phyloP scores from a whole-genome alignment of 2,888 invertebrate species.

The Macrophya alboannulata region DNA sequence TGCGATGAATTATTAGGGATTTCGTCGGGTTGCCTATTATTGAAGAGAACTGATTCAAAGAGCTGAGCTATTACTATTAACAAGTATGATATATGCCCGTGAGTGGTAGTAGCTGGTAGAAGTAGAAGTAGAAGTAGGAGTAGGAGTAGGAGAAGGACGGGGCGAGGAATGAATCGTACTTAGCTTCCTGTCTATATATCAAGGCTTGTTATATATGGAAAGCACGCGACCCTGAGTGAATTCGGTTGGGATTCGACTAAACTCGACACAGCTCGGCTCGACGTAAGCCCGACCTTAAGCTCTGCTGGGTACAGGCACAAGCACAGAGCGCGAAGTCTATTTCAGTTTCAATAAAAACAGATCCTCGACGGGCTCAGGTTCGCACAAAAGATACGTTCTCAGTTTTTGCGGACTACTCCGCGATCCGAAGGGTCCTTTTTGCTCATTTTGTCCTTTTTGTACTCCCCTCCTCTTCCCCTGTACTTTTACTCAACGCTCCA shows the following conservation, averaged over 20 bases:
- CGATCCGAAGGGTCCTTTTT: conserved; percentile 25
- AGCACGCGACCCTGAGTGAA: conserved; percentile 36
- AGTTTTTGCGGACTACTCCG: conserved; percentile 3
- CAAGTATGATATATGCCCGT: conserved; percentile 6
- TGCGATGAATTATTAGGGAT: neutral
- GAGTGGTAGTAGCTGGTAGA: neutral
- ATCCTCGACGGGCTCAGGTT: conserved; percentile 32
- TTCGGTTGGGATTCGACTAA: conserved; percentile 44
- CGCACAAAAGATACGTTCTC: conserved; percentile 43
- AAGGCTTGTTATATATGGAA: conserved; percentile 33
- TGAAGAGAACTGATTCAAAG: conserved; percentile 33
- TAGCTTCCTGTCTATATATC: conserved; percentile 38
- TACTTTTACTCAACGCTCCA: neutral
- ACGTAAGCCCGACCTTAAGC: conserved; percentile 33
- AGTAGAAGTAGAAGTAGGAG: neutral
- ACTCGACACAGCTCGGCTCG: conserved; percentile 21
- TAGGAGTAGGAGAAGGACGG: neutral
- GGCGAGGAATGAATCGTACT: conserved; percentile 32
- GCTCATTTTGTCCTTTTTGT: conserved; percentile 29
- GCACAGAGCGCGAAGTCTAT: conserved; percentile 34
- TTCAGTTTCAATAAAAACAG: conserved; percentile 53
- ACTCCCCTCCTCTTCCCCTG: neutral
- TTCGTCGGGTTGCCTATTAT: conserved; percentile 1
- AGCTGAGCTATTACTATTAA: conserved; percentile 26
- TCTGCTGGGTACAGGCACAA: neutral